Evolutionary conservation across 2,113 vertebrate species (phyloP).

Genomic region (Macroglossus sobrinus): DNA sequence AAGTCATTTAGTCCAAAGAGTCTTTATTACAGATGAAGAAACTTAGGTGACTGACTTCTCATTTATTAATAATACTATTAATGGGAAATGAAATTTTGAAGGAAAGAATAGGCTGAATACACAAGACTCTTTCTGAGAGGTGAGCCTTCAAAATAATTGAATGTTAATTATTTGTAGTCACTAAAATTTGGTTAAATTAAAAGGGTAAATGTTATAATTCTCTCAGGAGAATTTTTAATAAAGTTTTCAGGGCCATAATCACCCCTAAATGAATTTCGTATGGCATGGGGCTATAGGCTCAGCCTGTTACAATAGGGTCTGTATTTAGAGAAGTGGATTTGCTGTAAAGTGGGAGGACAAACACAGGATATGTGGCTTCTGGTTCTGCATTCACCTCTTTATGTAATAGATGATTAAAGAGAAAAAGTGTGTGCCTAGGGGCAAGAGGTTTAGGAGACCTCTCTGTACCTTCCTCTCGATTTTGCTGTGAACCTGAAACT

Average conservation of each 20-base stretch:
- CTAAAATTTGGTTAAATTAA: neutral
- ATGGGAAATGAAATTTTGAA: neutral
- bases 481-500: neutral
- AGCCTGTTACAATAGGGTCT: neutral
- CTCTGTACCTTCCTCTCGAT: neutral
- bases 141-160: neutral
- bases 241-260: neutral
- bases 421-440: neutral
- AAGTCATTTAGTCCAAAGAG: neutral
- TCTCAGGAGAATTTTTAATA: neutral
- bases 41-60: neutral
- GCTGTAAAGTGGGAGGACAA: neutral
- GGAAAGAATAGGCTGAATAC: neutral
- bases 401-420: neutral
- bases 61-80: neutral
- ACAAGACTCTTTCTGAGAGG: neutral
- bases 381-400: neutral
- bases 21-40: neutral
- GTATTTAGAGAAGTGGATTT: neutral
- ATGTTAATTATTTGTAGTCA: neutral
- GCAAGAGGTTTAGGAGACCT: neutral
- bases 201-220: neutral
- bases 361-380: neutral
- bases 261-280: neutral
- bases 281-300: fast-evolving